Conservation (phyloP, 2,888 invertebrate species). For the Melanargia galathea region DNA sequence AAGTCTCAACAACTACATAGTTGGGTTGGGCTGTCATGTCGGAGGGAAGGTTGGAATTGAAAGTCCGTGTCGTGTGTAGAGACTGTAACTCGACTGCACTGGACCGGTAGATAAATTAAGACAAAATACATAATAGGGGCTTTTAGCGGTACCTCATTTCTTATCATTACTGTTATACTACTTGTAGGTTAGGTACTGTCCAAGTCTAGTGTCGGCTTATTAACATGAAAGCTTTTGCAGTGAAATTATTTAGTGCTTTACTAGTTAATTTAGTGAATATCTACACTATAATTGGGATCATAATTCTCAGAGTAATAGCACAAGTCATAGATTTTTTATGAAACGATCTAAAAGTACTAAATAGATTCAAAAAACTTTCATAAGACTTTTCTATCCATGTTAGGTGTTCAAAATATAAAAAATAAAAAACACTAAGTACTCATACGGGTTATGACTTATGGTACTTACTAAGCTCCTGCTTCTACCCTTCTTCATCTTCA, state of each 20-base stretch:
- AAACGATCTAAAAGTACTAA: no score
- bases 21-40: neutral
- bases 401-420: no score
- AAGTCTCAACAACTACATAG: no score
- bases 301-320: no score
- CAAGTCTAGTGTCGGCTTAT: conserved; percentile 30
- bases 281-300: neutral
- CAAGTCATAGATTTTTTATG: no score
- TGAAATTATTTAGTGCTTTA: conserved; percentile 25
- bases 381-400: no score
- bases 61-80: neutral
- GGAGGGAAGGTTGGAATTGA: neutral
- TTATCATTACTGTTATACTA: conserved; percentile 42
- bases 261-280: conserved; percentile 20
- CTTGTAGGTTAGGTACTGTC: conserved; percentile 33
- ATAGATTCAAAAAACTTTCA: no score
- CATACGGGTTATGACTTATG: no score
- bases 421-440: no score
- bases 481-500: no score
- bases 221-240: conserved; percentile 34
- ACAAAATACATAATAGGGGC: conserved; percentile 49
- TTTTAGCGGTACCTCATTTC: conserved; percentile 46
- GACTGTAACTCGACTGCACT: conserved; percentile 28
- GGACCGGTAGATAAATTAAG: conserved; percentile 47
- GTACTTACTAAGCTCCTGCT: no score